Evolutionary conservation across 2,888 invertebrate genomes (phyloP).

Genomic region (Lasioglossum zephyrum): DNA sequence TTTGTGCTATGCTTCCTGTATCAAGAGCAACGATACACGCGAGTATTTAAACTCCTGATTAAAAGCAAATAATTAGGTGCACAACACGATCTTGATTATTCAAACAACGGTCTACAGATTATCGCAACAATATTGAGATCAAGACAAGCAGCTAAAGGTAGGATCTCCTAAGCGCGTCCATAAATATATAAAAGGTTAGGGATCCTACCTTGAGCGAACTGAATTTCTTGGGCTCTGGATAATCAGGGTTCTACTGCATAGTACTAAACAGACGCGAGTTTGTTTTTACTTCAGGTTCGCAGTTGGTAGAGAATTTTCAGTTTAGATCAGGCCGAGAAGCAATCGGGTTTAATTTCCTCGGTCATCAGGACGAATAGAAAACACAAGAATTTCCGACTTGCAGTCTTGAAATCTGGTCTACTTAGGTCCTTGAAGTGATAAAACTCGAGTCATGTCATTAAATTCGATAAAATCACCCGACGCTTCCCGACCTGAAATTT

Average conservation of each 20-base stretch:
- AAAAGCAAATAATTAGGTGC: not conserved
- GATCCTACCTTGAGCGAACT: no score
- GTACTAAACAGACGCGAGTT: not conserved
- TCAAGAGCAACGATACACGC: not conserved
- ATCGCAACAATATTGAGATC: no score
- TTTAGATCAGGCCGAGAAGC: not conserved
- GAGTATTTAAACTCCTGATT: not conserved
- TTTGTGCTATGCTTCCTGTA: not conserved
- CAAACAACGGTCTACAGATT: not conserved
- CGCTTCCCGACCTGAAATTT: not conserved
- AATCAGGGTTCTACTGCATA: not conserved
- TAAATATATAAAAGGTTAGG: no score
- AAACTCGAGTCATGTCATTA: not conserved
- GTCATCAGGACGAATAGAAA: not conserved
- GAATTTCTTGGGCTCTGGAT: not conserved
- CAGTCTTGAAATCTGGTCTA: not conserved
- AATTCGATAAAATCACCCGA: not conserved
- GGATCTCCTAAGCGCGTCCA: no score
- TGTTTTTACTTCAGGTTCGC: not conserved
- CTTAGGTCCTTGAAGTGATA: not conserved
- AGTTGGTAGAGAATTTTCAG: not conserved
- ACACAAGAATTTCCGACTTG: not conserved
- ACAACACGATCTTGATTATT: not conserved
- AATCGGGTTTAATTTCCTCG: not conserved
- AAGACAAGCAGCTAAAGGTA: no score